Conservation (phyloP, 2,113 vertebrate genomes). For the Varanus salvator region DNA sequence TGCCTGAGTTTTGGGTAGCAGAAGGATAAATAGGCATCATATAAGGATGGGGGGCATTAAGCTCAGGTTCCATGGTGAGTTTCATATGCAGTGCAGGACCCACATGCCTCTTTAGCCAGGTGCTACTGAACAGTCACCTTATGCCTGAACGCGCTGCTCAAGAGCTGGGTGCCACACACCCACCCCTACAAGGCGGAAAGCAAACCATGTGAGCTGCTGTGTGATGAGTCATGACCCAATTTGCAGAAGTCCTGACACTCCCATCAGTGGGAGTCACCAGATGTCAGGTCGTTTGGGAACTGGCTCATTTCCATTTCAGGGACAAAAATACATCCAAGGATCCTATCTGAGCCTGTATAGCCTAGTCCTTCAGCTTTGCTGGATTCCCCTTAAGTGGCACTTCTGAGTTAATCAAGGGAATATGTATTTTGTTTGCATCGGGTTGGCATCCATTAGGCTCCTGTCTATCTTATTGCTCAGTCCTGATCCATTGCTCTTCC, state of each 20-base stretch:
- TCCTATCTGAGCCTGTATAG: neutral
- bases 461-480: neutral
- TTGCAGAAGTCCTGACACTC: slow-evolving; percentile 1
- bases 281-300: neutral
- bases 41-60: neutral
- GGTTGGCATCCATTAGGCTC: neutral
- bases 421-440: neutral
- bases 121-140: neutral
- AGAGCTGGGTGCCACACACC: neutral
- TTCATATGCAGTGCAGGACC: neutral
- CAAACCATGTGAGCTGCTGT: no score
- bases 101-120: neutral
- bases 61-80: no score
- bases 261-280: neutral
- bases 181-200: neutral
- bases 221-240: neutral
- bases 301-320: neutral
- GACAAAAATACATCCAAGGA: neutral
- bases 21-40: neutral
- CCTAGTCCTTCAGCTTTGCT: neutral
- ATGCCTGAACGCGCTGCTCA: neutral
- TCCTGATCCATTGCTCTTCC: neutral
- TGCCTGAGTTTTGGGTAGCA: neutral
- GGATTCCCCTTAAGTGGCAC: neutral
- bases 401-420: neutral